Evolutionary conservation across 2,113 vertebrate genomes (phyloP).

Genomic region (Bambusicola thoracicus): DNA sequence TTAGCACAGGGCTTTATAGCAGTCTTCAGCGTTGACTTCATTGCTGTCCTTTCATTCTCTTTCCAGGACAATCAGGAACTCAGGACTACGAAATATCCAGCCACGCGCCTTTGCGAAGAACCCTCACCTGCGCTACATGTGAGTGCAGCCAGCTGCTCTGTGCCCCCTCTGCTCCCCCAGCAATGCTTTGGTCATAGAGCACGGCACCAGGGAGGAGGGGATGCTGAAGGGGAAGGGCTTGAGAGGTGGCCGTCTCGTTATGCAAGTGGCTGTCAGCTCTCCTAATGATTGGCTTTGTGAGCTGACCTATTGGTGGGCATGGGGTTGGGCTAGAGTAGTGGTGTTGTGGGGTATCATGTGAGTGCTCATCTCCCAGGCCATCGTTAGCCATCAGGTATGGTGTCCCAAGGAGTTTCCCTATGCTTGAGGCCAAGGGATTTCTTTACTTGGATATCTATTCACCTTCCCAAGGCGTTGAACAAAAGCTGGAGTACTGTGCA

Average conservation of each 20-base stretch:
- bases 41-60: constrained; percentile 9
- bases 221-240: neutral
- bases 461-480: neutral
- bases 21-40: neutral
- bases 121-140: constrained; percentile 95
- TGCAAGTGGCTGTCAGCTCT: neutral
- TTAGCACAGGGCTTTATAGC: rapidly evolving
- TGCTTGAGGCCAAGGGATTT: neutral
- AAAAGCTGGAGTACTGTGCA: neutral
- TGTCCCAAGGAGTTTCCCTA: rapidly evolving
- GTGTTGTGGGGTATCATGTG: rapidly evolving
- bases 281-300: neutral
- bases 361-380: neutral
- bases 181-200: neutral
- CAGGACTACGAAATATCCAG: constrained; percentile 93
- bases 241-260: neutral
- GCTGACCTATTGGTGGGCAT: rapidly evolving
- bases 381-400: rapidly evolving
- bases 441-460: neutral
- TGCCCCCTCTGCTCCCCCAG: neutral
- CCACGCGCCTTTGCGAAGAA: constrained; percentile 94
- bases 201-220: neutral
- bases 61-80: constrained; percentile 95
- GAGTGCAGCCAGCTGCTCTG: constrained; percentile 58
- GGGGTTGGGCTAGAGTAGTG: neutral